A percentile compares a stretch with the other conserved stretches of the same genome.
phyloP scores from a whole-genome alignment of 2,888 invertebrate genomes.

The Clistopyga incitator region DNA sequence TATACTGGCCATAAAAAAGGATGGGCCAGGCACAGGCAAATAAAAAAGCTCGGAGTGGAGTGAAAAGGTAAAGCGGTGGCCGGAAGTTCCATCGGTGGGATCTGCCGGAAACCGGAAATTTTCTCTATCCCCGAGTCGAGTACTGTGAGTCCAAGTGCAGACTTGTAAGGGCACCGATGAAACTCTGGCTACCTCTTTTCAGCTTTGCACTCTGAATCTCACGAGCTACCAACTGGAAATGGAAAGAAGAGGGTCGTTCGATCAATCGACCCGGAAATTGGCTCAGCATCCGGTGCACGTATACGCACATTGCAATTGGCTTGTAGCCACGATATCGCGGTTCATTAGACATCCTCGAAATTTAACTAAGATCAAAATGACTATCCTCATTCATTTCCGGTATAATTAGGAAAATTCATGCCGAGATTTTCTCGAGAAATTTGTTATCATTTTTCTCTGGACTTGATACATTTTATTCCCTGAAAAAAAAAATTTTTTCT shows the following conservation, averaged over 20 bases:
- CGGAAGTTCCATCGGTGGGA: slow-evolving; percentile 65
- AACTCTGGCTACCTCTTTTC: slow-evolving; percentile 24
- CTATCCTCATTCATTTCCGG: too few relatives aligned
- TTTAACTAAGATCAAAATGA: neutral
- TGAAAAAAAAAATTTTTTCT: too few relatives aligned
- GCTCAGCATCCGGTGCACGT: slow-evolving; percentile 59
- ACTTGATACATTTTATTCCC: too few relatives aligned
- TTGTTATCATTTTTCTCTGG: neutral
- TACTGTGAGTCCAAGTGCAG: slow-evolving; percentile 21
- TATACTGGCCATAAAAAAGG: slow-evolving; percentile 37
- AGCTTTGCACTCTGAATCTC: slow-evolving; percentile 36
- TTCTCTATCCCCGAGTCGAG: slow-evolving; percentile 54
- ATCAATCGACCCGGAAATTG: slow-evolving; percentile 66
- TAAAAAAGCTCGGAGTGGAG: slow-evolving; percentile 18
- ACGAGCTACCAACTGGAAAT: slow-evolving; percentile 62
- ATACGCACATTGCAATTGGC: slow-evolving; percentile 72
- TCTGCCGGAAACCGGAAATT: slow-evolving; percentile 67
- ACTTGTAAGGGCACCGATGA: slow-evolving; percentile 38
- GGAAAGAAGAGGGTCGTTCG: slow-evolving; percentile 59
- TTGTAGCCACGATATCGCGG: slow-evolving; percentile 14
- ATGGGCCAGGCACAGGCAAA: slow-evolving; percentile 4
- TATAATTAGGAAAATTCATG: too few relatives aligned
- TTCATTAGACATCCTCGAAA: neutral
- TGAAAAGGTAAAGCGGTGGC: slow-evolving; percentile 51
- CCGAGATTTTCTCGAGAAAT: too few relatives aligned